Percentiles rank a stretch among this genome's conserved stretches.
These are phyloP conservation scores for Fukomys damarensis DNA, from an alignment of 2,113 vertebrate genomes.

Conservation along the genomic window DNA sequence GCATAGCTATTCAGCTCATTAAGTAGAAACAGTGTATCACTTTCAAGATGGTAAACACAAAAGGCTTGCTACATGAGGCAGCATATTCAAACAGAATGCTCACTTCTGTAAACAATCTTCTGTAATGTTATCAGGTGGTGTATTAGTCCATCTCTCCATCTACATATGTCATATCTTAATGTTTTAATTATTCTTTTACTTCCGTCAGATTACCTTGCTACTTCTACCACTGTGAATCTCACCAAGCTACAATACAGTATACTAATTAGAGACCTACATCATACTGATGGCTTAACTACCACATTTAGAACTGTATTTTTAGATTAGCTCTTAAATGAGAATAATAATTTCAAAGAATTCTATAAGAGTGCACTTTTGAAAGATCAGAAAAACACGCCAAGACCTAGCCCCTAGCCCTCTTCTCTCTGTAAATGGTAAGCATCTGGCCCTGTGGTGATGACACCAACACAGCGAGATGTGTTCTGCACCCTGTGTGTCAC, in stretches of 20 bases:
- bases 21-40: background rate
- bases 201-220: background rate
- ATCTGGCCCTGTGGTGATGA: background rate
- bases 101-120: background rate
- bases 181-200: slow-evolving; percentile 4
- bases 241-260: background rate
- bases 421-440: background rate
- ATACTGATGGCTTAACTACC: background rate
- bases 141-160: background rate
- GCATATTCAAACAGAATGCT: background rate
- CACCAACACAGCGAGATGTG: background rate
- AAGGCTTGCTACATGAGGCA: background rate
- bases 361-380: background rate
- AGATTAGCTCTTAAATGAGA: background rate
- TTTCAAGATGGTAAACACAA: background rate
- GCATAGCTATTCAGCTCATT: background rate
- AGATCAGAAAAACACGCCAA: background rate
- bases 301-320: slow-evolving; percentile 31
- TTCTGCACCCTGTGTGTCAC: background rate
- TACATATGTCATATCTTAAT: background rate
- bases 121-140: background rate
- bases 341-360: slow-evolving; percentile 30
- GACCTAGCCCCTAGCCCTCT: background rate
- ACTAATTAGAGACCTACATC: background rate
- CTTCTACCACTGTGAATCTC: background rate